These are phyloP conservation scores for Labeo catla DNA, from an alignment of 2,113 vertebrate species.

Conservation along the genomic window DNA sequence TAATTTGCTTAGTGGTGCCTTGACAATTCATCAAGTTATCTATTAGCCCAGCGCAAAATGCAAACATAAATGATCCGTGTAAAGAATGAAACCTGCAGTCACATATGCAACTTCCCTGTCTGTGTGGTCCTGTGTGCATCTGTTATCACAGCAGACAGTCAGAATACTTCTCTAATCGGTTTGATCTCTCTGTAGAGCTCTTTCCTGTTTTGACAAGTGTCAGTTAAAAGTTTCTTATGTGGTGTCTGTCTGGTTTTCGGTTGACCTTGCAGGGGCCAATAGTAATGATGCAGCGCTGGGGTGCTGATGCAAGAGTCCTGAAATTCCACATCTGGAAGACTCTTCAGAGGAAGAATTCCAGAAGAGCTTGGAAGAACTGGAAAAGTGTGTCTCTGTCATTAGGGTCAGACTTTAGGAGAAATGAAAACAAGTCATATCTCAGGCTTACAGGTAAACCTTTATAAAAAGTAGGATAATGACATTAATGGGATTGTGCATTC, in stretches of 20 bases:
- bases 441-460: not conserved
- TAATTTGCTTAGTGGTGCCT: not conserved
- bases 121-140: constrained; percentile 1
- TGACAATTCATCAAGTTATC: not conserved
- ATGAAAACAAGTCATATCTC: not conserved
- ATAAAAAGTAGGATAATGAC: not conserved
- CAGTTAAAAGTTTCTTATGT: constrained; percentile 2
- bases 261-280: not conserved
- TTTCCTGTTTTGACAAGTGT: constrained; percentile 30
- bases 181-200: not conserved
- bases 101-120: not conserved
- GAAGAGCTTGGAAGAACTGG: constrained; percentile 40
- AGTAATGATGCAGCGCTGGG: constrained; percentile 54
- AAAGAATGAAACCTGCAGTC: not conserved
- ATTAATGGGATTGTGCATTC: not conserved
- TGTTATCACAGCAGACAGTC: not conserved
- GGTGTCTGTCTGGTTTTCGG: not conserved
- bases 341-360: constrained; percentile 30
- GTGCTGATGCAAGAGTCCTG: constrained; percentile 53
- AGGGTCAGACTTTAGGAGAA: not conserved
- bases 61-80: not conserved
- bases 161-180: constrained; percentile 15
- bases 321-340: constrained; percentile 60
- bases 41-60: not conserved
- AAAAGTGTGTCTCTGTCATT: constrained; percentile 3